Base-by-base conservation (phyloP, 2,113 vertebrate species). In the Tetraodon nigroviridis region DNA sequence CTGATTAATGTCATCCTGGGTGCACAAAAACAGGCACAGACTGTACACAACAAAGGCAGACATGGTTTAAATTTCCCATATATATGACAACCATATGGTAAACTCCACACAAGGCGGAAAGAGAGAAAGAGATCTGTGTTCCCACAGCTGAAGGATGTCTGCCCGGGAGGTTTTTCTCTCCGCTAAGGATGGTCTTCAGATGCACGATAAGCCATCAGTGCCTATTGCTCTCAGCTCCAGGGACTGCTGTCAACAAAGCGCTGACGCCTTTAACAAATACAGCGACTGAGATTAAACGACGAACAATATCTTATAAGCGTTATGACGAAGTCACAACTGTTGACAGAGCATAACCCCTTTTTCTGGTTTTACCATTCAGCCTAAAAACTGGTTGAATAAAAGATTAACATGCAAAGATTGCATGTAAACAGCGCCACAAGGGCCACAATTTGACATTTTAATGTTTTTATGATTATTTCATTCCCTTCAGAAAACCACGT, bases 71-170 rank as follows among this genome's bases (percentile, higher is more conserved):
- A 68, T 86, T 88, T 85, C 69, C 61, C 75, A 85, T 72, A 48
- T 64, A 58, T 75, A 87, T 70, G 64, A 79, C 78, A 82, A 85
- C 80, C 86, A 89, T 78, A 84, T 87, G 83, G 75, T 42, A 27
- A 5, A 67, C 18, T 18, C n/a, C 62, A 19, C 45, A 55, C 58
- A 42, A 47, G 48, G 20, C 37, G 52, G 59, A 18, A 62, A 77
- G 64, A 74, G 24, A 63, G 45, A 46, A 29, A 60, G 67, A 46
- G 51, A 58, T 53, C 58, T 2, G 16, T n/a, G 56, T 54, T 76
- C 66, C 75, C 71, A 56, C 68, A 75, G 64, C 57, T 64, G 66
- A 83, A 78, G 72, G 80, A 84, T 64, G 58, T 40, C 55, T 60
- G 54, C 59, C 58, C 10, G 55, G 51, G 53, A 62, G 47, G 24